Percentiles rank a stretch among this genome's conserved stretches.
These are phyloP conservation scores for Prietella phreatophila DNA, from an alignment of 2,113 vertebrate species.

Conservation along the genomic window DNA sequence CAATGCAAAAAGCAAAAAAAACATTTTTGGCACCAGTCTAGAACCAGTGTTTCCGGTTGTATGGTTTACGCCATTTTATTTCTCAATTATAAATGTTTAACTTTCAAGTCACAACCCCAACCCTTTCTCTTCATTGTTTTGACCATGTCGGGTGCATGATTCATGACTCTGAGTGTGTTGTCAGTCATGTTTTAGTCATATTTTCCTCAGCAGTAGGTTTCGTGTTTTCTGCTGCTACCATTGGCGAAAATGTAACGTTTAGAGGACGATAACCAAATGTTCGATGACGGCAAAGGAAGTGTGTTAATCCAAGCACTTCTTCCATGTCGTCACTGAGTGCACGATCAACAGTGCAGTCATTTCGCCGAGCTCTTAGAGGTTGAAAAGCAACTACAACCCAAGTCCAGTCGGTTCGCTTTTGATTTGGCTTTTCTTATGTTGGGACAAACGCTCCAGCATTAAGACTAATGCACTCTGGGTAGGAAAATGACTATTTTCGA, in stretches of 20 bases:
- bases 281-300: background rate
- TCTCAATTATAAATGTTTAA: no score
- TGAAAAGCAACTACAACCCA: no score
- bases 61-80: background rate
- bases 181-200: background rate
- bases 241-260: no score
- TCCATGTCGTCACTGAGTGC: background rate
- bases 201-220: no score
- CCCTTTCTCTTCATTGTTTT: background rate
- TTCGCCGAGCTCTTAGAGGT: background rate
- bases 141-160: background rate
- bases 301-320: background rate
- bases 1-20: background rate
- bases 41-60: background rate
- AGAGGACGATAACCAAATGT: no score
- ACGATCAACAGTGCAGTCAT: background rate
- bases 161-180: background rate
- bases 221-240: no score
- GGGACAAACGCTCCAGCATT: no score
- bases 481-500: no score
- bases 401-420: no score
- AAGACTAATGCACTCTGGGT: no score
- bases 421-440: no score
- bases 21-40: background rate
- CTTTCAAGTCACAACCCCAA: no score